Evolutionary conservation across 2,797 vertebrate genomes (phyloP), one percentile per base, ranked within the genome.

Genomic region (Bradypodion pumilum): DNA sequence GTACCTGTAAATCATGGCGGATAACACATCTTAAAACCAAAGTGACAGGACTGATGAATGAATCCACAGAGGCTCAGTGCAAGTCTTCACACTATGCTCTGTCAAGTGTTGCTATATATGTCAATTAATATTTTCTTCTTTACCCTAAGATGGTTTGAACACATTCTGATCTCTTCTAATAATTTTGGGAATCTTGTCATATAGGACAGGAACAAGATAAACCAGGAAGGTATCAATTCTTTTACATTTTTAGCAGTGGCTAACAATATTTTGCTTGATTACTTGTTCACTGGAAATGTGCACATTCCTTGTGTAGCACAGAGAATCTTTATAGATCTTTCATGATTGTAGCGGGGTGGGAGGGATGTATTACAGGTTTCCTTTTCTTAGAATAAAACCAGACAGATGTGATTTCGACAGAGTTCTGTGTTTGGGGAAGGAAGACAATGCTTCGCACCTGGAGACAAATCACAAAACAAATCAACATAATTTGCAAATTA

Each of bases 51-150:
- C 91, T 94, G 94, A 95, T n/a, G 92, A 93, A 92, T 63, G 82
- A 96, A 96, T 97, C 97, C 95, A 95, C 96, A 97, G 95, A 93
- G 94, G 92, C 91, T 94, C 94, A 85, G 93, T 94, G 94, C 93
- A 94, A 95, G 91, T 95, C 93, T 95, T 97, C 95, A 96, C 96
- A 96, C 95, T 94, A 92, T 87, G 85, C 95, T 94, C 94, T 93
- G 94, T 88, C 91, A 92, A 95, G 95, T 95, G 93, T 92, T 95
- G 86, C 91, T 94, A 94, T 95, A 95, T 94, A 95, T 94, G 90
- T 95, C 95, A 96, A 95, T 96, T 96, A 95, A 94, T 95, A 96
- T 95, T 85, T 93, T 93, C 89, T 95, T 95, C 94, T 95, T 96
- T 96, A 96, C 93, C 94, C 95, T 96, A 94, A 95, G 95, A 94